These are phyloP conservation scores for Leptoteleia sp. DNA, from an alignment of 1,140 invertebrate genomes.

Conservation along the genomic window DNA sequence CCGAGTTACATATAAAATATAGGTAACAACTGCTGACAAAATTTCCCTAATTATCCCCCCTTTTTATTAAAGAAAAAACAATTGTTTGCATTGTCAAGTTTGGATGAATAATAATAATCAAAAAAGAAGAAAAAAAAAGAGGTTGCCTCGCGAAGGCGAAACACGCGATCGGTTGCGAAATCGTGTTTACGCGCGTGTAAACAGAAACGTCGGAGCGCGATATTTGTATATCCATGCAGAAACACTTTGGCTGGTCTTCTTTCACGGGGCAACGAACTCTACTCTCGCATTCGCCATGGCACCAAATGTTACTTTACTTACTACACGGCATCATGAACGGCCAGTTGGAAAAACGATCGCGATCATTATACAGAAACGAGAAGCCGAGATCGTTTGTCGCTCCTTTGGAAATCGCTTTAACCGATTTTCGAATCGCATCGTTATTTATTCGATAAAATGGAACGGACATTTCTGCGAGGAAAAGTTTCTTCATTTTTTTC, in stretches of 20 bases:
- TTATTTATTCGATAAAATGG: slow-evolving; percentile 26
- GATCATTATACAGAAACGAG: slow-evolving; percentile 61
- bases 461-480: slow-evolving; percentile 3
- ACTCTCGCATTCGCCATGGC: slow-evolving; percentile 64
- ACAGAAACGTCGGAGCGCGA: slow-evolving; percentile 48
- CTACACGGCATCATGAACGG: slow-evolving; percentile 57
- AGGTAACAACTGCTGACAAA: too few species aligned
- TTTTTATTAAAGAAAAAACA: too few species aligned
- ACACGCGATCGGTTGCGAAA: slow-evolving; percentile 40
- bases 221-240: slow-evolving; percentile 69
- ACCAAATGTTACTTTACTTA: slow-evolving; percentile 68
- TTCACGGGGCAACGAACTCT: slow-evolving; percentile 77
- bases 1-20: too few species aligned
- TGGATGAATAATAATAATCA: too few species aligned
- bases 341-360: slow-evolving; percentile 61
- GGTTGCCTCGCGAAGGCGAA: slow-evolving; percentile 14
- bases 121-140: too few species aligned
- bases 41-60: too few species aligned
- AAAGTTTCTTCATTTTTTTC: background rate
- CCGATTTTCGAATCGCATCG: slow-evolving; percentile 40
- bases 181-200: slow-evolving; percentile 42
- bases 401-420: slow-evolving; percentile 44
- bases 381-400: slow-evolving; percentile 48
- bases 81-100: too few species aligned
- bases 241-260: slow-evolving; percentile 74